These are phyloP conservation scores for Etia nguti DNA, from an alignment of 2,113 vertebrate species.

Conservation along the genomic window DNA sequence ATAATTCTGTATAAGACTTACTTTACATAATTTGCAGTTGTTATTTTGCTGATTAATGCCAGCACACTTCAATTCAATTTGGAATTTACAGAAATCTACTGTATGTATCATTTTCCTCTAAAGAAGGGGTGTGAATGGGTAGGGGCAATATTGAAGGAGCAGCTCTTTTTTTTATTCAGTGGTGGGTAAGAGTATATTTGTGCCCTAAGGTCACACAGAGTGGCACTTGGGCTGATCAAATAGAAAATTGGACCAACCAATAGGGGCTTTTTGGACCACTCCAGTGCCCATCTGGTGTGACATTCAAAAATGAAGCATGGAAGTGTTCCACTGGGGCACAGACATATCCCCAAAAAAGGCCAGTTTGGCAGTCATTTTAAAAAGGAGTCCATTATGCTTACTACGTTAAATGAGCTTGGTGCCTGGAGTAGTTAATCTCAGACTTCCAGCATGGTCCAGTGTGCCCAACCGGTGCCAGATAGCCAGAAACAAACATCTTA, in stretches of 20 bases:
- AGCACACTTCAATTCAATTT: background rate
- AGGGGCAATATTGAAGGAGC: background rate
- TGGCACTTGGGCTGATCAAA: background rate
- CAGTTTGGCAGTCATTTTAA: background rate
- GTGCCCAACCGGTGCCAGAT: background rate
- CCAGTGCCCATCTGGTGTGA: constrained; percentile 4
- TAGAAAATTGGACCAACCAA: background rate
- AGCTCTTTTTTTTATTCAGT: background rate
- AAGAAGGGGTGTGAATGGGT: background rate
- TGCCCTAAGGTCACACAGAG: background rate
- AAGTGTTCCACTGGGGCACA: background rate
- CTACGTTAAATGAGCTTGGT: background rate
- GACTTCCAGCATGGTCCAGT: background rate
- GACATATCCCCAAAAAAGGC: background rate
- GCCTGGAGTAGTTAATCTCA: background rate
- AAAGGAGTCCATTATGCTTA: background rate
- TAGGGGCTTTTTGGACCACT: background rate
- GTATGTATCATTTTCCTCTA: background rate
- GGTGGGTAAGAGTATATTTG: background rate
- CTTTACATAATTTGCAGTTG: background rate
- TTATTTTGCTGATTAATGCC: background rate
- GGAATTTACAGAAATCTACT: background rate
- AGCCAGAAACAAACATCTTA: background rate
- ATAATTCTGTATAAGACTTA: background rate
- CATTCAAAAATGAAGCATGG: background rate